Base-by-base conservation (phyloP, 2,888 invertebrate species). In the Eupithecia exiguata region DNA sequence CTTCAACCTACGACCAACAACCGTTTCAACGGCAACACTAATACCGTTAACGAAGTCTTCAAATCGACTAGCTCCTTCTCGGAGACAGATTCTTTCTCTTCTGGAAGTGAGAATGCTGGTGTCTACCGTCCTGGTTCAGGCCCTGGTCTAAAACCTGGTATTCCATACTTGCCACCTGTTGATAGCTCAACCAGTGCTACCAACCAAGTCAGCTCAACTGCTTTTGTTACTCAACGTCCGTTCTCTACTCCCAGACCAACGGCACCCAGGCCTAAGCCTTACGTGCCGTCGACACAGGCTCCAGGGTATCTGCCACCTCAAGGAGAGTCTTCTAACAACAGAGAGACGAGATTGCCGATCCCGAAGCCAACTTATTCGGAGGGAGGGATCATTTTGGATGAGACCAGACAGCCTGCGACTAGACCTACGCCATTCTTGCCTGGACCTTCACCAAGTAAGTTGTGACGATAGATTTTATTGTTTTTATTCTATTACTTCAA, bases 111-210 rank as follows among this genome's bases (percentile, higher is more conserved):
- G 2, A 83, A 80, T 12, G 77, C 82, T 69, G 91, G 90, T 1
- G 77, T 89, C 0, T 92, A 84, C 86, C 84, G 93, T 2, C 93
- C 94, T 14, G 94, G 92, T 0, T 82, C 87, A 14, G 90, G 89
- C 3, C 78, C 87, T 30, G 89, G 84, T 0, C 81, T 91, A 0
- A 95, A 93, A 76, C 94, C 94, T 77, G 95, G 95, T 4, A 87
- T 93, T n/a, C 95, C 94, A 10, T 95, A 94, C 84, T 84, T 94
- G 0, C 95, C 94, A 16, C 94, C 94, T 0, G 82, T 89, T 0
- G 92, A 92, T 74, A 84, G 82, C 21, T 80, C 88, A 0, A 89
- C 89, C 75, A 86, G 89, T 67, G 89, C 88, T 10, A 86, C 90
- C 1, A 90, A 88, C 71, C 75, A 88, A 0, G 84, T 92, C 38